phyloP scores from a whole-genome alignment of 2,888 invertebrate genomes.

The Leptogaster cylindrica region DNA sequence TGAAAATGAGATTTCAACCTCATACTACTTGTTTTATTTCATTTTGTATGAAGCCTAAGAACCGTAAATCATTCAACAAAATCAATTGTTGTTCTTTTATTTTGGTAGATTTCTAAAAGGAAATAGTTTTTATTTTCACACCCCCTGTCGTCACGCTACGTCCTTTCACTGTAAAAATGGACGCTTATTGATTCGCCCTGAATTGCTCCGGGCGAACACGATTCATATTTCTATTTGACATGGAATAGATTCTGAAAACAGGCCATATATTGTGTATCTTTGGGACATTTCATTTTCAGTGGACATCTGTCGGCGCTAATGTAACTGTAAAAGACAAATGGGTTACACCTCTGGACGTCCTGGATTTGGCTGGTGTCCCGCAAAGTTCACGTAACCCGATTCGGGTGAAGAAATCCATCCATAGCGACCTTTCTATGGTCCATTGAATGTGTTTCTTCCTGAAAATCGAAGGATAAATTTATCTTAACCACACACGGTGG shows the following conservation, averaged over 20 bases:
- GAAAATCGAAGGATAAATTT: slow-evolving; percentile 28
- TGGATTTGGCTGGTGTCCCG: background rate
- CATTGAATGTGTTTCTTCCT: slow-evolving; percentile 20
- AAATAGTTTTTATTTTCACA: no score
- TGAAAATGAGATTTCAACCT: no score
- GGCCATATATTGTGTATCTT: background rate
- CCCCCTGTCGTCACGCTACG: no score
- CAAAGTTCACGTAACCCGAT: background rate
- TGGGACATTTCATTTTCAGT: slow-evolving; percentile 21
- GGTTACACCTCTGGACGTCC: slow-evolving; percentile 5
- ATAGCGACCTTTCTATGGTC: slow-evolving; percentile 24
- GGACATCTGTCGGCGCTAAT: slow-evolving; percentile 25
- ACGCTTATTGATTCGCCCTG: no score
- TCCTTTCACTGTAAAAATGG: no score
- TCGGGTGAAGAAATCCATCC: slow-evolving; percentile 1
- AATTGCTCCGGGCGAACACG: no score
- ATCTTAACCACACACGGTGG: slow-evolving; percentile 7
- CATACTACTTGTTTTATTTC: no score
- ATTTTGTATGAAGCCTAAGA: no score
- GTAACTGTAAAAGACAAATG: slow-evolving; percentile 27
- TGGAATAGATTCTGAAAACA: background rate
- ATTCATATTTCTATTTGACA: no score
- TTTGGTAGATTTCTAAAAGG: no score
- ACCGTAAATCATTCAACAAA: no score
- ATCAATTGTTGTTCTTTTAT: no score